phyloP scores from a whole-genome alignment of 2,888 invertebrate genomes.

The Hirtodrosophila confusa region DNA sequence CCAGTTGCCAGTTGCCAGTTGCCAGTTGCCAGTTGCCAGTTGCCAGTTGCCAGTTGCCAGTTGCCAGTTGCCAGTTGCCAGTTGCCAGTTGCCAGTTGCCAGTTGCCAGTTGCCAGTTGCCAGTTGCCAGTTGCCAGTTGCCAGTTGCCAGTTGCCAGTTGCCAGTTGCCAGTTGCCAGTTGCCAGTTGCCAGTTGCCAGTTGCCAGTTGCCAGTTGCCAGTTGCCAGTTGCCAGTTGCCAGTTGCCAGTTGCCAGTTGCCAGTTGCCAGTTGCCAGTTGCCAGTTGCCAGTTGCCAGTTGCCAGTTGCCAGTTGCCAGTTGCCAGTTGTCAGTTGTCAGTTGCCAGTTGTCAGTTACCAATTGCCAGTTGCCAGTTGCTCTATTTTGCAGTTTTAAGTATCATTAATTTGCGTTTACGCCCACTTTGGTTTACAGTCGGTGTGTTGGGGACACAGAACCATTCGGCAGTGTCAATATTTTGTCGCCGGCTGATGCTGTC shows the following conservation, averaged over 20 bases:
- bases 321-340: constrained; percentile 10
- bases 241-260: constrained; percentile 15
- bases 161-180: constrained; percentile 8
- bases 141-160: constrained; percentile 8
- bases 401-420: constrained; percentile 50
- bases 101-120: constrained; percentile 7
- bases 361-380: constrained; percentile 8
- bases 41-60: constrained; percentile 7
- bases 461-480: constrained; percentile 59
- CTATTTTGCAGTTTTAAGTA: constrained; percentile 49
- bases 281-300: constrained; percentile 9
- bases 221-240: constrained; percentile 10
- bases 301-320: constrained; percentile 14
- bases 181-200: constrained; percentile 14
- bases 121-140: constrained; percentile 14
- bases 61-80: constrained; percentile 14
- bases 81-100: constrained; percentile 10
- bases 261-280: constrained; percentile 8
- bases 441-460: constrained; percentile 27
- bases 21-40: constrained; percentile 14
- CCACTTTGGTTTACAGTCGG: constrained; percentile 24
- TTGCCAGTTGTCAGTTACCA: no score
- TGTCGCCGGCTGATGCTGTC: constrained; percentile 31
- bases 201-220: constrained; percentile 7
- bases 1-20: constrained; percentile 9